These are phyloP conservation scores for Menidia beryllina DNA, from an alignment of 2,113 vertebrate genomes.

Conservation along the genomic window DNA sequence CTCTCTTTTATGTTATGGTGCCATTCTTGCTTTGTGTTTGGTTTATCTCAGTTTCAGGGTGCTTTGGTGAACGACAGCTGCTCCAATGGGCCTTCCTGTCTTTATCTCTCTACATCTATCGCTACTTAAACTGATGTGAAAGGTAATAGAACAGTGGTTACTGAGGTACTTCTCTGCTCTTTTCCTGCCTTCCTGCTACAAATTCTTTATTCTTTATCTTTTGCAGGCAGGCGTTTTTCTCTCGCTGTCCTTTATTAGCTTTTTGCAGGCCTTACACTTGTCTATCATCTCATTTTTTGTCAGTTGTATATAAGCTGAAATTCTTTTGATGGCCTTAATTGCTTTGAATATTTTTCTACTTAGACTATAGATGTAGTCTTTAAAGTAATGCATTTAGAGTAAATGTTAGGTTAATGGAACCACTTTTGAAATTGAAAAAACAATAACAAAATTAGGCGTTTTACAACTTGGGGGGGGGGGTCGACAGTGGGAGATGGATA, in stretches of 20 bases:
- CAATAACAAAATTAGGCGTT: conserved; percentile 7
- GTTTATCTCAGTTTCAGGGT: conserved; percentile 59
- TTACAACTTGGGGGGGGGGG: not conserved
- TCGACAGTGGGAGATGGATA: not conserved
- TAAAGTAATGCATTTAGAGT: conserved; percentile 2
- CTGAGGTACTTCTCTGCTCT: conserved; percentile 23
- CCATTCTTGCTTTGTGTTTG: conserved; percentile 43
- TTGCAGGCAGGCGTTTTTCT: conserved; percentile 16
- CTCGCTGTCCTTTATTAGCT: conserved; percentile 24
- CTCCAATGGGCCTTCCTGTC: conserved; percentile 49
- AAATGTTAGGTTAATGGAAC: not conserved
- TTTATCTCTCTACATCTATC: conserved; percentile 54
- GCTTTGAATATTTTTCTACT: not conserved
- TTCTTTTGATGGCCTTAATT: no score
- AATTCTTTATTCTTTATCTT: conserved; percentile 32
- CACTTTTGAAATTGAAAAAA: conserved; percentile 29
- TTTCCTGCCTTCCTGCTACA: conserved; percentile 22
- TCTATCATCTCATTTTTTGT: not conserved
- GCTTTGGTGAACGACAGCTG: conserved; percentile 40
- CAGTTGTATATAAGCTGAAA: conserved; percentile 8
- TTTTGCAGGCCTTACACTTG: conserved; percentile 21
- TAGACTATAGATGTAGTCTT: not conserved
- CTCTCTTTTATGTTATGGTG: conserved; percentile 30
- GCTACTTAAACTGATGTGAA: conserved; percentile 39
- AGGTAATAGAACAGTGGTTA: conserved; percentile 54